These are phyloP conservation scores for Selenia dentaria DNA, from an alignment of 2,888 invertebrate species.

Conservation along the genomic window DNA sequence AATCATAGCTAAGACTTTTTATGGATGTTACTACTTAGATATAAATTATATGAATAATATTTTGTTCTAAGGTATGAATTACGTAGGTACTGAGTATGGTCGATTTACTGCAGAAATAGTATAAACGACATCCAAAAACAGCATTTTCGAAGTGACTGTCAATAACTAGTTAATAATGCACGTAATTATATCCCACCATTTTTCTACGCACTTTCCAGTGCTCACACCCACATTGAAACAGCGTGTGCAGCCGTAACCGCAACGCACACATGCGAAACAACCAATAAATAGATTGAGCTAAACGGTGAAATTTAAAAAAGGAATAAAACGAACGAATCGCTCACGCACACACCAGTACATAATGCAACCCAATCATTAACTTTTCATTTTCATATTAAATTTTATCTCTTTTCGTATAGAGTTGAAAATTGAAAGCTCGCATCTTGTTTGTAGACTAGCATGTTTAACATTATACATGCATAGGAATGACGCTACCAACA, in stretches of 20 bases:
- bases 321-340: constrained; percentile 81
- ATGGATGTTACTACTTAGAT: too few species aligned
- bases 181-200: constrained; percentile 71
- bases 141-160: constrained; percentile 11
- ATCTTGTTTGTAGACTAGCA: constrained; percentile 67
- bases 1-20: too few species aligned
- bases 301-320: constrained; percentile 85
- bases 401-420: constrained; percentile 34
- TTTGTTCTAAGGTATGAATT: too few species aligned
- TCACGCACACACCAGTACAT: constrained; percentile 65
- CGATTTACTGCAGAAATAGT: too few species aligned
- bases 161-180: constrained; percentile 53
- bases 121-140: neutral
- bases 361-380: constrained; percentile 81
- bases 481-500: constrained; percentile 67
- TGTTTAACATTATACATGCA: constrained; percentile 71
- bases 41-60: too few species aligned
- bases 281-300: constrained; percentile 85
- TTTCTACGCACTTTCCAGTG: constrained; percentile 80
- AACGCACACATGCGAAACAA: constrained; percentile 67
- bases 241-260: constrained; percentile 54
- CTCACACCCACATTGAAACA: constrained; percentile 41
- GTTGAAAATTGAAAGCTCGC: constrained; percentile 41
- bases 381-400: constrained; percentile 34
- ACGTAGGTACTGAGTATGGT: too few species aligned